Evolutionary conservation across 2,113 vertebrate species (phyloP).

Genomic region (Synchiropus splendidus): DNA sequence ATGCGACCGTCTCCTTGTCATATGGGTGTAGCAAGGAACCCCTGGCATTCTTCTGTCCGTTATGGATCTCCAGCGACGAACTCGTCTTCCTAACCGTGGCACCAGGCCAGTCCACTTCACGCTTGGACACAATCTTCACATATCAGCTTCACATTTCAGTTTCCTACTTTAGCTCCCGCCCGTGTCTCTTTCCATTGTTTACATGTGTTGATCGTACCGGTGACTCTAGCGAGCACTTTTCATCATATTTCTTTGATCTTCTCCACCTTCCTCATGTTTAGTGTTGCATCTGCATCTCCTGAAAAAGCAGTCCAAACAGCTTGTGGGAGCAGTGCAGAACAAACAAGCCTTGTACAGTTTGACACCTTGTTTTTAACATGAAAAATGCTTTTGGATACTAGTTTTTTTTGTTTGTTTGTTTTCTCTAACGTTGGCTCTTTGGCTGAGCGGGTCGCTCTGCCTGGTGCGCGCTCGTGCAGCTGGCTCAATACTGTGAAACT

Average conservation of each 20-base stretch:
- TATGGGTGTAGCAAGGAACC: too few relatives aligned
- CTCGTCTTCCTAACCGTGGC: constrained; percentile 37
- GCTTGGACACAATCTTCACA: constrained; percentile 22
- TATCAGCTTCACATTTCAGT: constrained; percentile 52
- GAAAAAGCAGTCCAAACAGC: constrained; percentile 43
- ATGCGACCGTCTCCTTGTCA: too few relatives aligned
- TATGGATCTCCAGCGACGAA: constrained; percentile 20
- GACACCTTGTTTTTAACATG: constrained; percentile 61
- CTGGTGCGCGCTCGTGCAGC: constrained; percentile 35
- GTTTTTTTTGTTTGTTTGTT: constrained; percentile 13
- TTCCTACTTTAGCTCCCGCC: constrained; percentile 36
- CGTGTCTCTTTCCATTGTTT: constrained; percentile 62
- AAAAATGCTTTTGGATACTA: constrained; percentile 59
- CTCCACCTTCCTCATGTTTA: constrained; percentile 11
- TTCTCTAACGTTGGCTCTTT: constrained; percentile 45
- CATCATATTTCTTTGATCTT: constrained; percentile 16
- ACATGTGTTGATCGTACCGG: constrained; percentile 45
- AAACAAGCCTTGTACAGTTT: constrained; percentile 63
- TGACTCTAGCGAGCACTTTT: constrained; percentile 53
- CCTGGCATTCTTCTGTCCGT: constrained; percentile 10
- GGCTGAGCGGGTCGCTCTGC: constrained; percentile 48
- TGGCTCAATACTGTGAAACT: constrained; percentile 72
- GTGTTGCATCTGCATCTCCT: constrained; percentile 51
- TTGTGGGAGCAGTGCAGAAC: constrained; percentile 55
- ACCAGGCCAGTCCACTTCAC: constrained; percentile 29